These are phyloP conservation scores for Hyperopisus bebe DNA, from an alignment of 2,113 vertebrate genomes.

Conservation along the genomic window DNA sequence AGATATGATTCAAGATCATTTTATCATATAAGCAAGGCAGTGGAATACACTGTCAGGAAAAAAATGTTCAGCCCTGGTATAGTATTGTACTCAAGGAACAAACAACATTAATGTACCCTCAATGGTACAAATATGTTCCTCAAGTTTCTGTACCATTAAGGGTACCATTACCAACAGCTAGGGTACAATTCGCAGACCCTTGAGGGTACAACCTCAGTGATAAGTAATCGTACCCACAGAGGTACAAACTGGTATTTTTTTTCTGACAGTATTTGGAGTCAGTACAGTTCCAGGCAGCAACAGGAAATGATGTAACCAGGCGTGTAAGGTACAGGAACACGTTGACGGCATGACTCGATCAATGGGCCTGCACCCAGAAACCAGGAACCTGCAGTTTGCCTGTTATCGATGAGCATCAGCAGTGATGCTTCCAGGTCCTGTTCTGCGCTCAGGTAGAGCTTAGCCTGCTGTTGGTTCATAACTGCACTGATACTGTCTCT, in stretches of 20 bases:
- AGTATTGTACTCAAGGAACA: not conserved
- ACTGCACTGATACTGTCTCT: not conserved
- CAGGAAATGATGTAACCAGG: not conserved
- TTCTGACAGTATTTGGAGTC: not conserved
- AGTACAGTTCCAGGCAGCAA: not conserved
- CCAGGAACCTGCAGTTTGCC: not conserved
- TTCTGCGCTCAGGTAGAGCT: not conserved
- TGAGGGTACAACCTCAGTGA: not conserved
- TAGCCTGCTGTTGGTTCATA: not conserved
- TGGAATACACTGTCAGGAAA: not conserved
- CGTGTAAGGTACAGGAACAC: not conserved
- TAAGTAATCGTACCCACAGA: not conserved
- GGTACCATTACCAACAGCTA: not conserved
- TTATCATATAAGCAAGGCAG: not conserved
- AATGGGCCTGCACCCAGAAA: not conserved
- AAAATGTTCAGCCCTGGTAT: not conserved
- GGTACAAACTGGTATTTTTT: not conserved
- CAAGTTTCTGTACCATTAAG: not conserved
- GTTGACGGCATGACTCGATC: not conserved
- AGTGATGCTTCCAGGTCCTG: not conserved
- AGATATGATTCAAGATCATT: not conserved
- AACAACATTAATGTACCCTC: not conserved
- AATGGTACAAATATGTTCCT: not conserved
- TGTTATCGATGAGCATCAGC: not conserved
- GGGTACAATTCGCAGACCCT: not conserved